Evolutionary conservation across 2,888 invertebrate genomes (phyloP), one percentile per base, ranked within the genome.

Genomic region (Morinoia aosen): DNA sequence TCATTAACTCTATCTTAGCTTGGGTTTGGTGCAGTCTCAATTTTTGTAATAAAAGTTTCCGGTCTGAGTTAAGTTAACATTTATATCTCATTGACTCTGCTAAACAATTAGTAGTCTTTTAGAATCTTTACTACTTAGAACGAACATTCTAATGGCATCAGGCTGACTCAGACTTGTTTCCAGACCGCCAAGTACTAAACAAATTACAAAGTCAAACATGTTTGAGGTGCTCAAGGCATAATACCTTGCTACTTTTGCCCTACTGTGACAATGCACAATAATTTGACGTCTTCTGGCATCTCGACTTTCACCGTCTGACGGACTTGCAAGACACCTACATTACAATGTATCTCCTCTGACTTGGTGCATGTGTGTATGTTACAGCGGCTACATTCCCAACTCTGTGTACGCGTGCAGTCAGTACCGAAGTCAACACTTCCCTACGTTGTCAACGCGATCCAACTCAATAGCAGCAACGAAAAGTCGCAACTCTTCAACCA

Each of bases 371-470:
- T 57, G n/a, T 90, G 93, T 93, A 33, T 93, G 57, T 93, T 93
- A 48, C 93, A 93, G 93, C 40, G 97, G 97, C 8, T 97, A 97
- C 97, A 97, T 97, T 95, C 97, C 97, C 16, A 97, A 97, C 96
- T 97, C 97, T 16, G 97, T 97, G 58, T 97, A 97, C 96, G 97
- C 97, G 16, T 97, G 97, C 95, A 97, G 97, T 76, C 97, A 97
- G 96, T 97, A 97, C 97, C 97, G 97, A 64, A 97, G 97, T 96
- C 97, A 97, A 96, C 97, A 97, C 94, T 97, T 97, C 96, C 97
- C 97, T 5, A 97, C 97, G 33, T 97, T 97, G 57, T 97, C 96
- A 96, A 97, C 97, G 96, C 95, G 96, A 40, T 96, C 93, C 3
- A 56, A 25, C n/a, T 56, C 57, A 57, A 40, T 95, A 16, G 95